A percentile compares a stretch with the other conserved stretches of the same genome.
Evolutionary conservation across 2,888 invertebrate species (phyloP).

Genomic region (Sphecodes monilicornis): DNA sequence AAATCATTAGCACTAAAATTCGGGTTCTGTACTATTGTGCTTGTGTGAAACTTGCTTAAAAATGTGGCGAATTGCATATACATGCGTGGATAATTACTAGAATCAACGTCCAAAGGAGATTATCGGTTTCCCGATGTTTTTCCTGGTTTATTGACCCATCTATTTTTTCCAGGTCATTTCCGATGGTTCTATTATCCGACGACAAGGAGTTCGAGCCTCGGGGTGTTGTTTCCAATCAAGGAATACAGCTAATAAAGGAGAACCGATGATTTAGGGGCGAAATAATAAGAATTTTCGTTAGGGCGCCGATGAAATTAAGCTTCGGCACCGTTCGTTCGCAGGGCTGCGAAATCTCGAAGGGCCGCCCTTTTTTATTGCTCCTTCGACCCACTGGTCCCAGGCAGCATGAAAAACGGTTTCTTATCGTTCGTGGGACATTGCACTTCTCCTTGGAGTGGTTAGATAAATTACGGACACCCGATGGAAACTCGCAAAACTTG

Average conservation of each 20-base stretch:
- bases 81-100: background rate
- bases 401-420: conserved; percentile 67
- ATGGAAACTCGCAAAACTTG: conserved; percentile 55
- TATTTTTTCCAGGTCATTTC: conserved; percentile 60
- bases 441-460: conserved; percentile 62
- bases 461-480: conserved; percentile 61
- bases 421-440: conserved; percentile 58
- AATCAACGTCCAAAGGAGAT: background rate
- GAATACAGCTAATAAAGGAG: conserved; percentile 57
- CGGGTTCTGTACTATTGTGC: background rate
- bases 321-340: conserved; percentile 26
- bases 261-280: conserved; percentile 63
- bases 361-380: conserved; percentile 59
- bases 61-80: background rate
- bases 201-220: conserved; percentile 7
- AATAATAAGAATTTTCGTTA: conserved; percentile 58
- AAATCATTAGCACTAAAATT: background rate
- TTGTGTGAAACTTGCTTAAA: too few species aligned
- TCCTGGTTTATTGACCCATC: conserved; percentile 46
- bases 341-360: conserved; percentile 63
- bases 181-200: conserved; percentile 27
- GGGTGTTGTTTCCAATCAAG: conserved; percentile 46
- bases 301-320: conserved; percentile 67
- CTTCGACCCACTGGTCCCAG: conserved; percentile 49
- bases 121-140: background rate